Conservation (phyloP, 53 echinoderm and acorn worm genomes). For the Stichopus horrens region DNA sequence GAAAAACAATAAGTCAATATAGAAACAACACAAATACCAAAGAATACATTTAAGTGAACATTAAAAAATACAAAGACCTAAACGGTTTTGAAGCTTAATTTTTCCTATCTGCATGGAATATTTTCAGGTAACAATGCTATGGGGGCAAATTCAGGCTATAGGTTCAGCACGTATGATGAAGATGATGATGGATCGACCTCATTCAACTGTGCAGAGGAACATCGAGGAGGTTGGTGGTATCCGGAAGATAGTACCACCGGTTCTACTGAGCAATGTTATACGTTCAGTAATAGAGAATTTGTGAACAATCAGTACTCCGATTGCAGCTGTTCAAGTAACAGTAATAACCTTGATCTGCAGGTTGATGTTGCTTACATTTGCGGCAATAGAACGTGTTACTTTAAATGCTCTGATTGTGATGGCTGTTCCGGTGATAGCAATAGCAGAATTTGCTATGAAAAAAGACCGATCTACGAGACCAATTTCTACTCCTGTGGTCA, state of each 20-base stretch:
- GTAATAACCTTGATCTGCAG: not conserved
- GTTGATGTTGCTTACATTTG: not conserved
- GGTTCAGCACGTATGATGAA: no score
- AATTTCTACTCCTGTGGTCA: not conserved
- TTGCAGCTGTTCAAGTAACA: not conserved
- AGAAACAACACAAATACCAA: no score
- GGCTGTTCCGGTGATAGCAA: not conserved
- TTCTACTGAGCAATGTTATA: not conserved
- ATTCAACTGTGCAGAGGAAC: not conserved
- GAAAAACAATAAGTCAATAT: no score
- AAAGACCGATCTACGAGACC: not conserved
- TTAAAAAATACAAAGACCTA: no score
- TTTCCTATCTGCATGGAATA: no score
- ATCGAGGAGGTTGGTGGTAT: not conserved
- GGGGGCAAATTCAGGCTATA: not conserved
- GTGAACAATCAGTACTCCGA: not conserved
- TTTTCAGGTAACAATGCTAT: not conserved
- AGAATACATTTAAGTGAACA: no score
- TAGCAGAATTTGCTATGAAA: not conserved
- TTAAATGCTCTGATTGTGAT: not conserved
- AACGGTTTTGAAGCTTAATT: no score
- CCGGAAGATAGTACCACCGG: not conserved
- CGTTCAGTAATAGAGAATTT: not conserved
- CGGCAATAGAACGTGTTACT: not conserved
- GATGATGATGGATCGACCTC: not conserved